Base-by-base conservation (phyloP, 2,888 invertebrate species). In the Augiades crinisus region DNA sequence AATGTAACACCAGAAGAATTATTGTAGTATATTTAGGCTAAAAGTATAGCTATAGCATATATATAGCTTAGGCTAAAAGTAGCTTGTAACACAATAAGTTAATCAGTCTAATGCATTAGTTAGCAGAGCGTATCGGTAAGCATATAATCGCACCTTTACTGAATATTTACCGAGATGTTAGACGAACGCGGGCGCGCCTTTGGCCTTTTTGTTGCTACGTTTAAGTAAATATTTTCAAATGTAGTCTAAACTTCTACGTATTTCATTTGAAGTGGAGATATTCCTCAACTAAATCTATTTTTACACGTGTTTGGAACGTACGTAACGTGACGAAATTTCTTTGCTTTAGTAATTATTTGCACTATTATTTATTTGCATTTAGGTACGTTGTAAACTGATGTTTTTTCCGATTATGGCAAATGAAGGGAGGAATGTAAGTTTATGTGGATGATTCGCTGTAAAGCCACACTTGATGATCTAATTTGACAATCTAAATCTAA, bases 141-240 rank as follows among this genome's bases (percentile, higher is more conserved):
- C 24, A 6, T 46, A 10, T 46, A 27, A 27, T 6, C 36, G 27
- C 17, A 30, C 27, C 37, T 13, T 12, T 19, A 19, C n/a, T 33
- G 61, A 53, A 70, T 57, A 40, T 57, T 57, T 53, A 56, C 57
- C 10, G 30, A 56, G 36, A 44, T 37, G 54, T 46, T 50, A 45
- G 8, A 14, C 8, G 17, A 46, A 37, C 37, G 46, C 37, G 24
- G 37, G 46, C 30, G 34, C 46, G 46, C 37, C 37, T 37, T 46
- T 46, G 27, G 12, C 36, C 46, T 46, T 46, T 46, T 46, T 46
- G 46, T 47, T 17, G 17, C 45, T 17, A 45, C 46, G 17, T 47
- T 27, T n/a, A 13, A 37, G 37, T 37, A 34, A 47, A 47, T 47
- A 47, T 47, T 47, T 21, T 43, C 17, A 37, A 19, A 37, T 16